Percentiles rank a stretch among this genome's conserved stretches.
phyloP scores from a whole-genome alignment of 2,113 vertebrate genomes.

The Chionis minor region DNA sequence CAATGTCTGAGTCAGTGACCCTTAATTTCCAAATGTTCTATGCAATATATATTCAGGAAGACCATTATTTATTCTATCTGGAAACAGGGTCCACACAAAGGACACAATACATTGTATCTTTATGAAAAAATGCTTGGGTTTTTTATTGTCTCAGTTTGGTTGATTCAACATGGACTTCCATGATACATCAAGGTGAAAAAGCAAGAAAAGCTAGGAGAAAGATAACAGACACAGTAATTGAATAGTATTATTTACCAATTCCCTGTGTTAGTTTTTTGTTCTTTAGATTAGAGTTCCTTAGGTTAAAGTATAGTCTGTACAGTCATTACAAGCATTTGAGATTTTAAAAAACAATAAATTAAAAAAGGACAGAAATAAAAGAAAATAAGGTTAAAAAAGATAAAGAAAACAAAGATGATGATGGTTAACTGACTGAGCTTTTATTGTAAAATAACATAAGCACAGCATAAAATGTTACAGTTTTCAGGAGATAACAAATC shows the following conservation, averaged over 20 bases:
- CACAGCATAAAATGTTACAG: neutral
- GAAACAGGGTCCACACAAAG: neutral
- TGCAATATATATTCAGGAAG: neutral
- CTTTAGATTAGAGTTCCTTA: neutral
- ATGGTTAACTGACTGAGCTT: neutral
- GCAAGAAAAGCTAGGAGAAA: neutral
- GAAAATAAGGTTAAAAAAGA: neutral
- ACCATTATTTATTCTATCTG: neutral
- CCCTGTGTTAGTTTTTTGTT: neutral
- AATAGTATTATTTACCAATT: neutral
- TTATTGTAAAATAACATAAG: neutral
- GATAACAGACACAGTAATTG: neutral
- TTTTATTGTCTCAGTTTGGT: neutral
- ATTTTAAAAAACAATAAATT: fast-evolving
- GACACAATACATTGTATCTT: neutral
- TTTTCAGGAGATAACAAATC: neutral
- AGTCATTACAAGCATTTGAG: neutral
- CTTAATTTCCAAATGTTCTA: neutral
- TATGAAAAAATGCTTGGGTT: neutral
- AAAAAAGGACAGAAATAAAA: neutral
- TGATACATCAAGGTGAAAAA: neutral
- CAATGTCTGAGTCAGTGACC: neutral
- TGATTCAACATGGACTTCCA: neutral
- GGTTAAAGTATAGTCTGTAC: neutral
- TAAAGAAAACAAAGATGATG: neutral